Evolutionary conservation across 2,888 invertebrate genomes (phyloP).

Genomic region (Ochropacha duplaris): DNA sequence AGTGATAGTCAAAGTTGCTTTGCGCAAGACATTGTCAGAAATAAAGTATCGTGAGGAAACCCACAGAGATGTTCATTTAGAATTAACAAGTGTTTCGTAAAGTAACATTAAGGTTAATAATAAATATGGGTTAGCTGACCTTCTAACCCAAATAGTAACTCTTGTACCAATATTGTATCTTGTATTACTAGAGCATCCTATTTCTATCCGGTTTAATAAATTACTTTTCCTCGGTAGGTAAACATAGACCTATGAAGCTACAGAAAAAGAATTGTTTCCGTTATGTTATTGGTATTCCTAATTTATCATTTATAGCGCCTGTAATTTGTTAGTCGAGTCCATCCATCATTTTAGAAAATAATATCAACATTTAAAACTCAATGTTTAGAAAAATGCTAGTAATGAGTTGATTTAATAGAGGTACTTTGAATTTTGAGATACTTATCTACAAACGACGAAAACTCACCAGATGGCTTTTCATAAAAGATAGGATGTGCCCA

Average conservation of each 20-base stretch:
- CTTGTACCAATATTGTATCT: slow-evolving; percentile 15
- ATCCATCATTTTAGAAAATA: background rate
- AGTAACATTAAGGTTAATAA: slow-evolving; percentile 43
- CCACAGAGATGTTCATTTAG: slow-evolving; percentile 42
- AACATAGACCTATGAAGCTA: background rate
- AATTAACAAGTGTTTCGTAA: slow-evolving; percentile 62
- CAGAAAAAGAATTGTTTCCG: background rate
- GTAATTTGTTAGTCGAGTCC: background rate
- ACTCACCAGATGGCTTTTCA: too few species aligned
- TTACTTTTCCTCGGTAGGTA: background rate
- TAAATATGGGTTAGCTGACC: slow-evolving; percentile 41
- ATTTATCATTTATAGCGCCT: background rate
- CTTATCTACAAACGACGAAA: too few species aligned
- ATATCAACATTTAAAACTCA: too few species aligned
- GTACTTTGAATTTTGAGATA: too few species aligned
- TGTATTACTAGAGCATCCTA: slow-evolving; percentile 24
- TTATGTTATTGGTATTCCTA: background rate
- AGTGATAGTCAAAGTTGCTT: slow-evolving; percentile 26
- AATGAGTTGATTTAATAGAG: too few species aligned
- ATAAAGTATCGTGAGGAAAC: slow-evolving; percentile 63
- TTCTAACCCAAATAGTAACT: slow-evolving; percentile 38
- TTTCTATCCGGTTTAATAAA: slow-evolving; percentile 24
- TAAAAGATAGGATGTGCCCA: background rate
- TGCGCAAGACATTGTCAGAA: slow-evolving; percentile 68
- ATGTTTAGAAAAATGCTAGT: too few species aligned